Conservation (phyloP, 2,888 invertebrate genomes). For the Imbricaverruca yamaguchii region DNA sequence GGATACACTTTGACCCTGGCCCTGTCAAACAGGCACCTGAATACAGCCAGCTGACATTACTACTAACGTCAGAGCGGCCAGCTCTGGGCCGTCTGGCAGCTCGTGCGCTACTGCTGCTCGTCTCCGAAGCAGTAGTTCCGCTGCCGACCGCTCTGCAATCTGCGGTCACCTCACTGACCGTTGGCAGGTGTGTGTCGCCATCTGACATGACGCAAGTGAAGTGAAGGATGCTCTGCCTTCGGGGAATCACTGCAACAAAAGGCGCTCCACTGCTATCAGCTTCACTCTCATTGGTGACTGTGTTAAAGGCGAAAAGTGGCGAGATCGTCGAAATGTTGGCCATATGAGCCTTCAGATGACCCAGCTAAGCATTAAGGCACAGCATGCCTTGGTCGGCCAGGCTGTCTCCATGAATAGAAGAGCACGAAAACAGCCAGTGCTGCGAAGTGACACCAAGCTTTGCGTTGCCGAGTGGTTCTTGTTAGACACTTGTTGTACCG, state of each 20-base stretch:
- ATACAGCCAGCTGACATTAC: background rate
- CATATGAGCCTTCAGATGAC: background rate
- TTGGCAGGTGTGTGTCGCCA: background rate
- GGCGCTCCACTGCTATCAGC: background rate
- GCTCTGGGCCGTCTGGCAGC: background rate
- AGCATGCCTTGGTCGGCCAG: background rate
- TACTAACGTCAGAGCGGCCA: background rate
- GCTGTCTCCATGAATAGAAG: too few relatives aligned
- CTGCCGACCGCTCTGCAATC: background rate
- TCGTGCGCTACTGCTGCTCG: background rate
- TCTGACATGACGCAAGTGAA: background rate
- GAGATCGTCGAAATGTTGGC: background rate
- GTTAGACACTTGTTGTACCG: too few relatives aligned
- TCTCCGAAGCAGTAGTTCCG: background rate
- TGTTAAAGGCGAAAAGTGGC: background rate
- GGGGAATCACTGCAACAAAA: background rate
- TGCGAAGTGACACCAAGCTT: too few relatives aligned
- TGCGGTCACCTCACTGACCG: background rate
- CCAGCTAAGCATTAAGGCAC: background rate
- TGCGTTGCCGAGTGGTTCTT: too few relatives aligned
- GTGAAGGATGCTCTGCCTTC: background rate
- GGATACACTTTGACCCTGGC: background rate
- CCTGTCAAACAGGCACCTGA: background rate
- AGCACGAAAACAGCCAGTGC: too few relatives aligned
- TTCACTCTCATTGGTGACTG: background rate